Conservation (phyloP, 64 coral and sea anemone species). For the Platygyra sinensis region DNA sequence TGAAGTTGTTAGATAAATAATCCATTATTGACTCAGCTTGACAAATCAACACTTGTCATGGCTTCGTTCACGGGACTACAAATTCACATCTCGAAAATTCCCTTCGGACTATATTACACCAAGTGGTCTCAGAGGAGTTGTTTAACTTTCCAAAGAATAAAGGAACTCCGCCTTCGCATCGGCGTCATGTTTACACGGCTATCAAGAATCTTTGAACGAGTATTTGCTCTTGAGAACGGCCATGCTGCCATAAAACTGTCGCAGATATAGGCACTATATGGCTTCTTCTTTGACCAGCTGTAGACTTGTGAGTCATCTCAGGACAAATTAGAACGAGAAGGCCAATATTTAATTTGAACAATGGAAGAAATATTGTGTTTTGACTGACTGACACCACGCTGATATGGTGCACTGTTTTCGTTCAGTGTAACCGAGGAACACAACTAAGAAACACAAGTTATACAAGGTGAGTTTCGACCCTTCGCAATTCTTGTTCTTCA, state of each 20-base stretch:
- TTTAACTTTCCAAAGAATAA: neutral
- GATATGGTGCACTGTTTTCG: conserved; percentile 13
- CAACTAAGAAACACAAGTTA: neutral
- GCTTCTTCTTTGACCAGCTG: neutral
- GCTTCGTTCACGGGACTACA: neutral
- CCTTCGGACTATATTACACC: neutral
- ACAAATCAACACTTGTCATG: neutral
- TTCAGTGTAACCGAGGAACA: neutral
- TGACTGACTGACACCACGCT: neutral
- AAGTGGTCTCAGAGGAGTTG: conserved; percentile 9
- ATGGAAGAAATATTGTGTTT: conserved; percentile 33
- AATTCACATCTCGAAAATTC: neutral
- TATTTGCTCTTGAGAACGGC: conserved; percentile 35
- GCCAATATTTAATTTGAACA: conserved; percentile 20
- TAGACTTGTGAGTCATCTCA: neutral
- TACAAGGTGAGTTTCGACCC: neutral
- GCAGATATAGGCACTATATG: conserved; percentile 13
- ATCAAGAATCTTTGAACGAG: neutral
- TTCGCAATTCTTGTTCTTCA: neutral
- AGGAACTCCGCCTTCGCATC: neutral
- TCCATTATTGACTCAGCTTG: neutral
- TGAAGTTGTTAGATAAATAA: too few species aligned
- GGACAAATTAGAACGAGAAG: neutral
- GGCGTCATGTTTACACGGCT: conserved; percentile 4
- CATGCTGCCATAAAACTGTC: neutral